These are phyloP conservation scores for Drosophila sucinea DNA, from an alignment of 1,140 invertebrate species.

Conservation along the genomic window DNA sequence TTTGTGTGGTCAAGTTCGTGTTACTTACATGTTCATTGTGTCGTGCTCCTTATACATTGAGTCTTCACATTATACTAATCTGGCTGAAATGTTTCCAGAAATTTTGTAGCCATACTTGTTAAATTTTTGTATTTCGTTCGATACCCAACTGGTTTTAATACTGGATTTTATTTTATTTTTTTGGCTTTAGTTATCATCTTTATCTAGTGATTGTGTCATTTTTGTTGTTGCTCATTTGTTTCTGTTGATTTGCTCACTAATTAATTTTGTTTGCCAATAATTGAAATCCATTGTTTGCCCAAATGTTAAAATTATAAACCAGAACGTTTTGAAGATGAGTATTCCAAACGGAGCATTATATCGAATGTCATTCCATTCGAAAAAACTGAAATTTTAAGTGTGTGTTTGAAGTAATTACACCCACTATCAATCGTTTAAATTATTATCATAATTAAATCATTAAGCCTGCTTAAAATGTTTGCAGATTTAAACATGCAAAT, in stretches of 20 bases:
- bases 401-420: background rate
- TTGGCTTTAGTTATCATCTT: conserved; percentile 3
- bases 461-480: conserved; percentile 7
- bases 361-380: background rate
- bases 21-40: conserved; percentile 38
- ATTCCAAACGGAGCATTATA: too few relatives aligned
- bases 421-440: conserved; percentile 6
- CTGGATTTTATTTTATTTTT: conserved; percentile 23
- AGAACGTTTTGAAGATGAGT: too few relatives aligned
- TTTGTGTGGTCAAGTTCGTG: too few relatives aligned
- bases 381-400: background rate
- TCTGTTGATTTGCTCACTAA: background rate
- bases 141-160: conserved; percentile 45
- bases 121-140: conserved; percentile 21
- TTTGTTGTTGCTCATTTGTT: background rate
- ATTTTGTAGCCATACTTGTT: conserved; percentile 18
- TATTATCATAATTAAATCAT: conserved; percentile 12
- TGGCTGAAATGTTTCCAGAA: conserved; percentile 21
- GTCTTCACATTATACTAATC: conserved; percentile 44
- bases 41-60: conserved; percentile 45
- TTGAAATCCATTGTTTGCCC: background rate
- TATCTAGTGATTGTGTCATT: background rate
- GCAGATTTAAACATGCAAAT: conserved; percentile 17
- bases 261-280: conserved; percentile 10
- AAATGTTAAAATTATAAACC: background rate